Percentiles rank a stretch among this genome's conserved stretches.
Conservation (phyloP, 2,797 vertebrate species). For the Falco naumanni region DNA sequence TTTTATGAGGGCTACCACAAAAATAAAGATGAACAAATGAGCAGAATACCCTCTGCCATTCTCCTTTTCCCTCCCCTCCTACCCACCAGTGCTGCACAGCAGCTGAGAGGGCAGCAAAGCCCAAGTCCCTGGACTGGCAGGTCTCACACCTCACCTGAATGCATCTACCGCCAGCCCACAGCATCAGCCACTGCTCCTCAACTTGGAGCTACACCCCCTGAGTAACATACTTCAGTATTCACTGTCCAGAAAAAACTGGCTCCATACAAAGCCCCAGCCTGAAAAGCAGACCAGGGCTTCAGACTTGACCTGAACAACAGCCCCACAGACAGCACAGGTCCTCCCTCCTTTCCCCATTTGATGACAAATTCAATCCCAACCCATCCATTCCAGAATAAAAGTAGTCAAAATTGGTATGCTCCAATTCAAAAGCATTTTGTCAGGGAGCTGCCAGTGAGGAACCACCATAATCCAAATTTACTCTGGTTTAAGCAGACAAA, state of each 20-base stretch:
- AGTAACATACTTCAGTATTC: neutral
- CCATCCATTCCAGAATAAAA: neutral
- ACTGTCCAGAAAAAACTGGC: neutral
- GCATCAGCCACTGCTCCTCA: neutral
- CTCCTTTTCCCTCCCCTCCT: neutral
- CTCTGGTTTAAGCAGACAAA: neutral
- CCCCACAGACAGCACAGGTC: neutral
- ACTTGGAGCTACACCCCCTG: neutral
- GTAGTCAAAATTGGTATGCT: neutral
- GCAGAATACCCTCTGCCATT: neutral
- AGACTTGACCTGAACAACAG: neutral
- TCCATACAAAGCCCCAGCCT: neutral
- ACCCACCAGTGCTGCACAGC: rapidly evolving
- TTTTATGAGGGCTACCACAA: neutral
- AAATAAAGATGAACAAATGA: neutral
- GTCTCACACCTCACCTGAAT: rapidly evolving
- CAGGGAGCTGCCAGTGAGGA: neutral
- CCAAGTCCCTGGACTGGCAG: neutral
- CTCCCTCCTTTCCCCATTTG: neutral
- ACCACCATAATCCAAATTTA: neutral
- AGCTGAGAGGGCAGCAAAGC: rapidly evolving
- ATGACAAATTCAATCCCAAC: neutral
- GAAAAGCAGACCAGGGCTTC: neutral
- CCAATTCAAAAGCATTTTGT: neutral
- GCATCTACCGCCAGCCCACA: neutral